Evolutionary conservation across 2,113 vertebrate species (phyloP), one percentile per base, ranked within the genome.

Genomic region (Perca schrenkii): DNA sequence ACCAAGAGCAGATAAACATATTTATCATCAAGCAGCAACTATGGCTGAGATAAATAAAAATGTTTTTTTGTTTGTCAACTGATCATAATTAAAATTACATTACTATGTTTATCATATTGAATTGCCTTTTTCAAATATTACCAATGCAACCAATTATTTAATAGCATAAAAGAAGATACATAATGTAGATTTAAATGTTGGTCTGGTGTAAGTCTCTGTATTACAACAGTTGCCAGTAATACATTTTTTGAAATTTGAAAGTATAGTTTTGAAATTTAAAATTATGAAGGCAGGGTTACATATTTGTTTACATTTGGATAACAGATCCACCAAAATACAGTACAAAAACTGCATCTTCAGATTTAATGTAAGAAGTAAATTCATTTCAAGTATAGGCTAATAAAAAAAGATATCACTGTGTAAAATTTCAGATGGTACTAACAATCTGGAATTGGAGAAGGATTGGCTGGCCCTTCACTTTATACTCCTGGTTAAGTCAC

Each of bases 21-120:
- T 70, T 62, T n/a, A 43, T 46, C 15, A 62, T 79, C 21, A 57
- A 25, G 19, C 25, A 72, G 19, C 12, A 71, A 4, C 49, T 46
- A 47, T 22, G 3, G 19, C 14, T n/a, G 22, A 57, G 19, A 12
- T 34, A 15, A 17, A 63, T 43, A 3, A 43, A 34, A 43, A 43
- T 43, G 40, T 10, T 40, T 40, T 40, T 43, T 11, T 11, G 40
- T 64, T 53, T 53, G 4, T 53, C 73, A 54, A 13, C 14, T 64
- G 11, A 63, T 64, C 21, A 64, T 64, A 22, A 64, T 62, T 62
- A 25, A 52, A 74, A 62, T 25, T 52, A 52, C 8, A 19, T 31
- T 10, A 6, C 15, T 21, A 25, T 43, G 3, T 43, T 43, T 0
- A 11, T 43, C 40, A 43, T 43, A 43, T 43, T 21, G 15, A 47